Evolutionary conservation across 2,888 invertebrate species (phyloP), one percentile per base, ranked within the genome.

Genomic region (Empis livida): DNA sequence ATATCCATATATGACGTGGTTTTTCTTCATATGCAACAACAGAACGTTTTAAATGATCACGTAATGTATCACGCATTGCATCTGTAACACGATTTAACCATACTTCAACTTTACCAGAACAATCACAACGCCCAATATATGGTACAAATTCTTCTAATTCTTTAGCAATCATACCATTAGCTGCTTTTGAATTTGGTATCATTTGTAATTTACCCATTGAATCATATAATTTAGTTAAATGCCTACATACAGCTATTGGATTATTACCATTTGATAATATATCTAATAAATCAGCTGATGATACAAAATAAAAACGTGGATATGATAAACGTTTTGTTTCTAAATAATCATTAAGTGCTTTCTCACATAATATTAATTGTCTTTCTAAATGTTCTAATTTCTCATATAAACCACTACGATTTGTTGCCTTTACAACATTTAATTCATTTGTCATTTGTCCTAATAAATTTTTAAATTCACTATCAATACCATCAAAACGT

Each of bases 261-360:
- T 87, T 84, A 66, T 94, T 95, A 50, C 94, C 94, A 61, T 78
- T 79, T 0, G 81, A 80, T 41, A 82, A 64, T 54, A 82, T 82
- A 60, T 82, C 94, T 15, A 96, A 72, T 47, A 96, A 74, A 75
- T 95, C 95, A 1, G 90, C 88, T 0, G 92, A 86, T 0, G 94
- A 94, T 0, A 95, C 88, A 63, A 96, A 96, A 68, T 95, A 96
- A 67, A 96, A 96, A 42, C 95, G 76, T 13, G 95, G 95, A 71
- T 93, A 95, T 0, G 89, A 88, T 53, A 94, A 73, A 45, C 94
- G 77, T 66, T 95, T 96, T 0, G 93, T 94, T 68, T 96, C 95
- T 56, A 96, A 73, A 64, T 95, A 96, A 65, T 95, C 87, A 39
- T 94, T 89, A 38, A 95, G 71, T 0, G 94, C 94, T 68, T 95